Percentiles rank a stretch among this genome's conserved stretches.
Conservation (phyloP, 1,140 invertebrate genomes). For the Argopecten irradians region DNA sequence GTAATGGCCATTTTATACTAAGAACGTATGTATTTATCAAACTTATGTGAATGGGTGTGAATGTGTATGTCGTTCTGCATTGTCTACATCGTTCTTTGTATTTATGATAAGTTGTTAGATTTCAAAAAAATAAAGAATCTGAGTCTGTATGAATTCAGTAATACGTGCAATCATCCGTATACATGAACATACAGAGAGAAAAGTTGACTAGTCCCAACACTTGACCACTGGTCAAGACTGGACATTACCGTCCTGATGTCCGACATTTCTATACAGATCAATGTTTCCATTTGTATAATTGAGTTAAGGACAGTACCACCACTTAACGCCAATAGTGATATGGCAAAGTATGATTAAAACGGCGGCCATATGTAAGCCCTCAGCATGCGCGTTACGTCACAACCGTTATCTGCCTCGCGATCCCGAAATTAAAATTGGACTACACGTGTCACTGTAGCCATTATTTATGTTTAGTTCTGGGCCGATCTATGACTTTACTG, state of each 20-base stretch:
- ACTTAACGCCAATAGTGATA: not conserved
- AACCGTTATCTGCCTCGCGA: not conserved
- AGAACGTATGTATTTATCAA: too few species aligned
- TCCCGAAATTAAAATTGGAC: not conserved
- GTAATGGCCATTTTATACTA: too few species aligned
- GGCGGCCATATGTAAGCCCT: slow-evolving; percentile 3
- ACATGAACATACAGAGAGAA: too few species aligned
- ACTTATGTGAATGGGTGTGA: too few species aligned
- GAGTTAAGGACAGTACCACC: not conserved
- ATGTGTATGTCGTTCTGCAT: too few species aligned
- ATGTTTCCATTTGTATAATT: slow-evolving; percentile 4
- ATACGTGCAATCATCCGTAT: too few species aligned
- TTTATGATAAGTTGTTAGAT: too few species aligned
- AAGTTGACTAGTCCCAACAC: not conserved
- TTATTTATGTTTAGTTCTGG: not conserved
- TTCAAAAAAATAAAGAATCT: too few species aligned
- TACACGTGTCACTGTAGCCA: not conserved
- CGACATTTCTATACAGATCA: not conserved
- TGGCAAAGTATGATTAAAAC: not conserved
- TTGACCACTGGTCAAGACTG: not conserved
- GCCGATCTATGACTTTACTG: not conserved
- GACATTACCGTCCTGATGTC: not conserved
- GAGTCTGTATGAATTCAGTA: too few species aligned
- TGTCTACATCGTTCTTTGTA: too few species aligned
- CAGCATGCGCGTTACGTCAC: not conserved